Conservation (phyloP, 2,797 vertebrate genomes). For the Semotilus atromaculatus region DNA sequence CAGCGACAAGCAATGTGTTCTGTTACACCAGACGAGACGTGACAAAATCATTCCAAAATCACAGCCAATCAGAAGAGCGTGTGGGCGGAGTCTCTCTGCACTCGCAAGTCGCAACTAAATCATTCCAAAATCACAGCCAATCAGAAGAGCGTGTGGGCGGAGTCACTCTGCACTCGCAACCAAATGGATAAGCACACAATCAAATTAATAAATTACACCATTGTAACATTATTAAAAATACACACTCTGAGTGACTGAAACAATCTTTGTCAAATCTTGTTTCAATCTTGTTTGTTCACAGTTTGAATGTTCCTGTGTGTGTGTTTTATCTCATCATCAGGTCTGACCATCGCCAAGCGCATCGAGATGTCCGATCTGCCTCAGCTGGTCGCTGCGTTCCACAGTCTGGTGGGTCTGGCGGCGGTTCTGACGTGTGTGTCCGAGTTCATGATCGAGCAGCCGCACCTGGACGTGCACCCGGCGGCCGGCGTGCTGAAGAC, state of each 20-base stretch:
- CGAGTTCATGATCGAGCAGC: constrained; percentile 78
- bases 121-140: too few relatives aligned
- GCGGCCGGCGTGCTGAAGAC: constrained; percentile 77
- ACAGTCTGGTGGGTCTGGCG: constrained; percentile 81
- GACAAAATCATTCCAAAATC: too few relatives aligned
- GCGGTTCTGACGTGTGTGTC: constrained; percentile 78
- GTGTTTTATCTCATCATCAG: constrained; percentile 58
- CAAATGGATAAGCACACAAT: neutral
- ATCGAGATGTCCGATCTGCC: constrained; percentile 83
- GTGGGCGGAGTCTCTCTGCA: too few relatives aligned
- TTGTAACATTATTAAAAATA: neutral
- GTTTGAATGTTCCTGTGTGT: neutral
- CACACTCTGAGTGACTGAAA: neutral
- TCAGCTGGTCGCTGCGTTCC: constrained; percentile 84
- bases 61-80: too few relatives aligned
- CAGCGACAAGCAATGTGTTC: neutral
- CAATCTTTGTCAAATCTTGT: too few relatives aligned
- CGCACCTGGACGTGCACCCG: constrained; percentile 76
- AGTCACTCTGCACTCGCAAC: too few relatives aligned
- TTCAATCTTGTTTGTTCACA: too few relatives aligned
- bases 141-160: too few relatives aligned
- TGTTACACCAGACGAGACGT: neutral
- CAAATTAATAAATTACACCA: neutral
- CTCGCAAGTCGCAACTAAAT: too few relatives aligned
- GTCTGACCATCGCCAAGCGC: constrained; percentile 83